Evolutionary conservation across 1,140 invertebrate species (phyloP).

Genomic region (Pogonomyrmex barbatus): DNA sequence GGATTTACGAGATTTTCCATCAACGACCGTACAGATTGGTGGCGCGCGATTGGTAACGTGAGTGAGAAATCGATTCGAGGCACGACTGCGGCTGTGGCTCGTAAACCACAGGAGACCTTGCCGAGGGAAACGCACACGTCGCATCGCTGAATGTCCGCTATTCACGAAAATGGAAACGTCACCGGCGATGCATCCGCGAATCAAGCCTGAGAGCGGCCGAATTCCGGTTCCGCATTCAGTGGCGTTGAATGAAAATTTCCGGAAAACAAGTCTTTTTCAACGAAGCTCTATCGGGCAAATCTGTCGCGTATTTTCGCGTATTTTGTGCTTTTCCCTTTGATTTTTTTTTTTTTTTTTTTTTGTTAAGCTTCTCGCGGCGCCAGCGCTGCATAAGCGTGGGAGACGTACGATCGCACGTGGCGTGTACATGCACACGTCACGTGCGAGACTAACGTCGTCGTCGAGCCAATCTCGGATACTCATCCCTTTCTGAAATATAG

Average conservation of each 20-base stretch:
- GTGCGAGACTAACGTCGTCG: background rate
- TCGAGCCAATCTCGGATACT: slow-evolving; percentile 16
- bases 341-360: background rate
- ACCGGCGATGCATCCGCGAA: slow-evolving; percentile 6
- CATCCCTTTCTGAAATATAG: background rate
- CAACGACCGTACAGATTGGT: background rate
- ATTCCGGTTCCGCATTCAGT: slow-evolving; percentile 36
- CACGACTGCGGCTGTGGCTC: background rate
- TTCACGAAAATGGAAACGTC: slow-evolving; percentile 54
- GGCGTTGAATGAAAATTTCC: slow-evolving; percentile 38
- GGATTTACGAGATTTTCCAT: background rate
- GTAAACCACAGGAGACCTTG: background rate
- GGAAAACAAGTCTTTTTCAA: slow-evolving; percentile 28
- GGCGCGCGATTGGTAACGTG: background rate
- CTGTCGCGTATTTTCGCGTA: slow-evolving; percentile 7
- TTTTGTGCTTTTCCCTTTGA: background rate
- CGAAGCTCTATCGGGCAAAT: slow-evolving; percentile 24
- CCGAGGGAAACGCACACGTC: background rate
- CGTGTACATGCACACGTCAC: background rate
- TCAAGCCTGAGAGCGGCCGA: slow-evolving; percentile 15
- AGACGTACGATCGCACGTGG: background rate
- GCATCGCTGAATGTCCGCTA: background rate
- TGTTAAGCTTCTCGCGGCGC: background rate
- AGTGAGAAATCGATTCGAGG: slow-evolving; percentile 2
- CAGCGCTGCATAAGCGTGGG: background rate